Evolutionary conservation across 2,797 vertebrate genomes (phyloP).

Genomic region (Knipowitschia caucasica): DNA sequence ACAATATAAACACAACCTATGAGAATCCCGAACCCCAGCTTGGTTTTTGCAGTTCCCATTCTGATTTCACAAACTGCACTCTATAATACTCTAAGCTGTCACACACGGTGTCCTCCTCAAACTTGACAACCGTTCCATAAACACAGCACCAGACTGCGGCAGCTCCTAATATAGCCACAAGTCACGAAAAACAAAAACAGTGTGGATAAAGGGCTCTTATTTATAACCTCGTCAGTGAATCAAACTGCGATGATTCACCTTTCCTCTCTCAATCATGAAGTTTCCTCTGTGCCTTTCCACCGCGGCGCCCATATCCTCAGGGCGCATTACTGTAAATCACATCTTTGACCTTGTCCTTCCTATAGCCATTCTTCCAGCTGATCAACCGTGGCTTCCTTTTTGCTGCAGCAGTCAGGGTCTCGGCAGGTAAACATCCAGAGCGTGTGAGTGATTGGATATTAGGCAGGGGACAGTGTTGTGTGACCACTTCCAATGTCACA

Average conservation of each 20-base stretch:
- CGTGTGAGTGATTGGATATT: constrained; percentile 26
- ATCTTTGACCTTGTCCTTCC: constrained; percentile 47
- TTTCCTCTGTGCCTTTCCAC: not conserved
- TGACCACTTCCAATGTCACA: constrained; percentile 18
- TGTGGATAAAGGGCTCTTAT: constrained; percentile 19
- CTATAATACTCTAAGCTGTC: not conserved
- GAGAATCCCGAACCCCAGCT: too few relatives aligned
- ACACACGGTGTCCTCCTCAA: not conserved
- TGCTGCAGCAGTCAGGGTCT: constrained; percentile 8
- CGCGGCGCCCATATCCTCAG: not conserved
- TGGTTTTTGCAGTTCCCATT: too few relatives aligned
- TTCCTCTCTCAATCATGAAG: constrained; percentile 5
- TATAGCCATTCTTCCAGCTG: constrained; percentile 47
- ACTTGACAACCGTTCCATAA: not conserved
- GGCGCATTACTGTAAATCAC: constrained; percentile 35
- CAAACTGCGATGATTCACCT: constrained; percentile 24
- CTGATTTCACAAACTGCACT: not conserved
- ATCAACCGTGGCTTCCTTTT: too few relatives aligned
- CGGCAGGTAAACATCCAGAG: constrained; percentile 35
- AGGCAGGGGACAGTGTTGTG: constrained; percentile 17
- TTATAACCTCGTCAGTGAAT: constrained; percentile 7
- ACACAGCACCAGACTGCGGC: constrained; percentile 2
- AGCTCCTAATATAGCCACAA: constrained; percentile 2
- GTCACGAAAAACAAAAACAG: not conserved
- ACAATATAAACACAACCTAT: too few relatives aligned